Evolutionary conservation across 1,140 invertebrate genomes (phyloP).

Genomic region (Ridgeia piscesae): DNA sequence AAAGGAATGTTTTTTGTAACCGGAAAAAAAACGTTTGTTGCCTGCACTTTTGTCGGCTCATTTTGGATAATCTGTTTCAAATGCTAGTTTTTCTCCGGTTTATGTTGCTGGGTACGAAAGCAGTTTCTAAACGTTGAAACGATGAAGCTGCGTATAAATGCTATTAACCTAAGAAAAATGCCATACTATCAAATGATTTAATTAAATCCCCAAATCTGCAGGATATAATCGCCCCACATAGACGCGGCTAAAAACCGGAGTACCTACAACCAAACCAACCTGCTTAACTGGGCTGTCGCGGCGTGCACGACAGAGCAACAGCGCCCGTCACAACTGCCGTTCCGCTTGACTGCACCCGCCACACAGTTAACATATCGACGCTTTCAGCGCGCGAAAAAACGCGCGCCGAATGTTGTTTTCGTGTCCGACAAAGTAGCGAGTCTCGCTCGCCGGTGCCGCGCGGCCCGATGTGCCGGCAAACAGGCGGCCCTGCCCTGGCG

Average conservation of each 20-base stretch:
- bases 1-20: neutral
- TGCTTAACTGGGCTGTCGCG: neutral
- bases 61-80: too few relatives aligned
- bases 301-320: neutral
- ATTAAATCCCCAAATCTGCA: neutral
- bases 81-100: too few relatives aligned
- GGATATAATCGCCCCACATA: neutral
- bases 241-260: too few relatives aligned
- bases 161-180: neutral
- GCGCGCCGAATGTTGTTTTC: neutral
- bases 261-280: neutral
- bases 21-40: too few relatives aligned
- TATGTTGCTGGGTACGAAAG: neutral
- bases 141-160: neutral
- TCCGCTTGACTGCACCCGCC: neutral
- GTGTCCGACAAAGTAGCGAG: neutral
- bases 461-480: neutral
- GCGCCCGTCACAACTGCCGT: neutral
- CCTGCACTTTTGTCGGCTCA: too few relatives aligned
- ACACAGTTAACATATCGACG: neutral
- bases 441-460: neutral
- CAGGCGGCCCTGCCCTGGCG: neutral
- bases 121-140: neutral
- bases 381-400: neutral
- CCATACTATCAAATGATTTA: neutral